Evolutionary conservation across 2,888 invertebrate species (phyloP).

Genomic region (Pelosia muscerda): DNA sequence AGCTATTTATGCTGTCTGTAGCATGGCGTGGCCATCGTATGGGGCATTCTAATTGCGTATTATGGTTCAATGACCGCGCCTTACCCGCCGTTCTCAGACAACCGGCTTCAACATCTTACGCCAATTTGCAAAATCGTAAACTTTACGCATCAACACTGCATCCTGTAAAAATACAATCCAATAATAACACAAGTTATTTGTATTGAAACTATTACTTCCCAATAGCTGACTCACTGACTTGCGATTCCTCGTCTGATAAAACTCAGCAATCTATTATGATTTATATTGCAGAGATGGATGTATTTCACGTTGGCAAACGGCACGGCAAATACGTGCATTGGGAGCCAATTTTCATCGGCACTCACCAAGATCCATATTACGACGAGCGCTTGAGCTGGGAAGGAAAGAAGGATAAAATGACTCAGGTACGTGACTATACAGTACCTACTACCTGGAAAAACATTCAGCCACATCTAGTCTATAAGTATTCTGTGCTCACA

Average conservation of each 20-base stretch:
- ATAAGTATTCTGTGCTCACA: too few relatives aligned
- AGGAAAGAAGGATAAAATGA: constrained; percentile 98
- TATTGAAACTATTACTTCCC: constrained; percentile 19
- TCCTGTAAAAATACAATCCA: constrained; percentile 38
- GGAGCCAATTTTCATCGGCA: constrained; percentile 98
- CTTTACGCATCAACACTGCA: constrained; percentile 48
- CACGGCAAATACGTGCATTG: constrained; percentile 93
- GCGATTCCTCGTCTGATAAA: constrained; percentile 26
- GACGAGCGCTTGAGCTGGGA: constrained; percentile 98
- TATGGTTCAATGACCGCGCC: constrained; percentile 81
- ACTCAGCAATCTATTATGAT: constrained; percentile 21
- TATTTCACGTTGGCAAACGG: constrained; percentile 95
- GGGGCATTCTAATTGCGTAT: constrained; percentile 86
- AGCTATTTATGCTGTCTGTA: constrained; percentile 81
- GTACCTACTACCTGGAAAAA: neutral
- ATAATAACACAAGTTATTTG: constrained; percentile 21
- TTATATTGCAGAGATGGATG: constrained; percentile 86
- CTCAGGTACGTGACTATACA: constrained; percentile 89
- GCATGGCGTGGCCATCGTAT: constrained; percentile 75
- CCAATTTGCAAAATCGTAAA: constrained; percentile 76
- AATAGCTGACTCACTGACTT: constrained; percentile 15
- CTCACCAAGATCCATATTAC: constrained; percentile 94
- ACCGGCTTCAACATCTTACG: constrained; percentile 67
- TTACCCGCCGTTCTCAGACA: constrained; percentile 68
- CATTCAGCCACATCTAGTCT: too few relatives aligned